Conservation (phyloP, 2,888 invertebrate genomes). For the Plebejus argus region DNA sequence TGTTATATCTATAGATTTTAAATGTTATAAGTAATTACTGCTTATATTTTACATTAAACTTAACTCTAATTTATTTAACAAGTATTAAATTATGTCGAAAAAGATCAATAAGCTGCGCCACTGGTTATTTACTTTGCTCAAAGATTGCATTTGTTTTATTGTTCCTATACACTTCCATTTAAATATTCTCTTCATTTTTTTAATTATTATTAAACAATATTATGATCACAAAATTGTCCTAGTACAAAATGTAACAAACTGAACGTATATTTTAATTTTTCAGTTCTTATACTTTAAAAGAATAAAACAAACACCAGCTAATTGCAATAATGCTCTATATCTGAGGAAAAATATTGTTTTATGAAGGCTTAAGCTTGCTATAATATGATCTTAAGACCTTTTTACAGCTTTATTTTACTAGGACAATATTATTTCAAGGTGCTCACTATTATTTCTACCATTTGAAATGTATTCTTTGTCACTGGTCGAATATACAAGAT, state of each 20-base stretch:
- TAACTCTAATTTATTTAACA: background rate
- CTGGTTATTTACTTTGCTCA: conserved; percentile 46
- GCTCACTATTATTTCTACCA: background rate
- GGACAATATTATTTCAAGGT: conserved; percentile 16
- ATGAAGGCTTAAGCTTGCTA: background rate
- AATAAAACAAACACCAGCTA: background rate
- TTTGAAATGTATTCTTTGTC: conserved; percentile 32
- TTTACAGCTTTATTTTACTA: background rate
- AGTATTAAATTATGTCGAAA: background rate
- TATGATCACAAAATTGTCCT: conserved; percentile 1
- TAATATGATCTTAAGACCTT: background rate
- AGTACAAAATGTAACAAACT: background rate
- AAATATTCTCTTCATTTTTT: conserved; percentile 34
- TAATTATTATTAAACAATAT: background rate
- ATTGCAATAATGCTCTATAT: background rate
- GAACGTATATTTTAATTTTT: background rate
- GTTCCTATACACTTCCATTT: conserved; percentile 46
- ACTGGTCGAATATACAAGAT: no score
- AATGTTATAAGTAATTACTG: background rate
- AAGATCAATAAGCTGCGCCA: conserved; percentile 28
- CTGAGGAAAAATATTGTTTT: background rate
- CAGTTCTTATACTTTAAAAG: background rate
- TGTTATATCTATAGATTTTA: background rate
- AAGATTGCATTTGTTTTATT: conserved; percentile 52
- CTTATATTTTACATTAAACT: background rate